Evolutionary conservation across 1,140 invertebrate genomes (phyloP).

Genomic region (Colletes gigas): DNA sequence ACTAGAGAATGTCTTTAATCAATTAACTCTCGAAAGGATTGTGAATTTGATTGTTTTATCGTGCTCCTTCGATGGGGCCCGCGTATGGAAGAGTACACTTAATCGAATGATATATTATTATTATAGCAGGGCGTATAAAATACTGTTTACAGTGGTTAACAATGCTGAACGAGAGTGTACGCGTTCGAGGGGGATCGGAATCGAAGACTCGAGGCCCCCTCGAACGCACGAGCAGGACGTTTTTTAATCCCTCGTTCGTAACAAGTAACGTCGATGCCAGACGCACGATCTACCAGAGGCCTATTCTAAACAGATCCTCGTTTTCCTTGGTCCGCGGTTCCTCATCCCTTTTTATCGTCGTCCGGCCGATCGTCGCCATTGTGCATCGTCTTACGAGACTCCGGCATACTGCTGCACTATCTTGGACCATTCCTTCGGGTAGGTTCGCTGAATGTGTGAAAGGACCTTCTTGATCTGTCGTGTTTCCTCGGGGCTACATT

Average conservation of each 20-base stretch:
- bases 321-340: too few relatives aligned
- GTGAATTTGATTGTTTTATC: too few relatives aligned
- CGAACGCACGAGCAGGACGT: too few relatives aligned
- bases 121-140: not conserved
- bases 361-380: slow-evolving; percentile 17
- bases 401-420: slow-evolving; percentile 85
- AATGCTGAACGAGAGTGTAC: not conserved
- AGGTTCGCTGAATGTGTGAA: slow-evolving; percentile 86
- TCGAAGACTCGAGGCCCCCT: not conserved
- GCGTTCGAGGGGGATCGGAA: not conserved
- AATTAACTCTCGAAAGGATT: too few relatives aligned
- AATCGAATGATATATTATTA: not conserved
- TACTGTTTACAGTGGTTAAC: slow-evolving; percentile 16
- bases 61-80: too few relatives aligned
- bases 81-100: slow-evolving; percentile 18
- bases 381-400: slow-evolving; percentile 43
- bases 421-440: slow-evolving; percentile 87
- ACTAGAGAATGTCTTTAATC: too few relatives aligned
- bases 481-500: slow-evolving; percentile 85
- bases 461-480: slow-evolving; percentile 87
- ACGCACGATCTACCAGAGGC: not conserved
- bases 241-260: not conserved
- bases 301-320: not conserved
- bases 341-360: not conserved
- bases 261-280: not conserved